Evolutionary conservation across 2,113 vertebrate genomes (phyloP), one percentile per base, ranked within the genome.

Genomic region (Ibidorhyncha struthersii): DNA sequence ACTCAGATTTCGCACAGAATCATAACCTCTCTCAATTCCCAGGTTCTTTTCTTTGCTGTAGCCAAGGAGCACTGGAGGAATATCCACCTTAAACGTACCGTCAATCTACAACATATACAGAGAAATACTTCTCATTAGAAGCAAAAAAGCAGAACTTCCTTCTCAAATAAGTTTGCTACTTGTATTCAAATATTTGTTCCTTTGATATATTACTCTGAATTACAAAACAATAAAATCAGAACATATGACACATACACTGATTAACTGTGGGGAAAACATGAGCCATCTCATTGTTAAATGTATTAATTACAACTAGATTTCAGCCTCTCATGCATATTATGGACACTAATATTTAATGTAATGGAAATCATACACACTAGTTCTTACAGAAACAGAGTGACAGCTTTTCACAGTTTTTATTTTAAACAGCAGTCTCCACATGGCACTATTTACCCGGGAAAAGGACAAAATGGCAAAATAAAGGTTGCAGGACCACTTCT

Each of bases 61-160:
- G 32, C 99, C 99, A 80, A 99, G 98, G 83, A 99, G 98, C 69
- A 99, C 99, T 1, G 99, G 99, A 4, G 99, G 99, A 18, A 97
- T 98, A 43, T 99, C 97, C 74, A 99, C 97, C 97, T 99, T 99
- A 97, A 99, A 99, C 0, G 99, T 99, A 8, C 99, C 99, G 50
- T 99, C 99, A 61, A 99, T 99, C 99, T 99, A 92, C 20, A 88
- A 85, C 5, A 82, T 5, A 65, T 22, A 86, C 1, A 82, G 53
- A 93, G 25, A 80, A 89, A 59, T 34, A 74, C 5, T 59, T 72
- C n/a, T 78, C 20, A 58, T 72, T 50, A 80, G 62, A 76, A 89
- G 34, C 34, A 50, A 82, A 92, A 89, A 71, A 32, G 7, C 15
- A 30, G 10, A 77, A 52, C 17, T 62, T 91, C 21, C 4, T 26